Evolutionary conservation across 2,888 invertebrate species (phyloP), one percentile per base, ranked within the genome.

Genomic region (Lepidocyrtinus sp.): DNA sequence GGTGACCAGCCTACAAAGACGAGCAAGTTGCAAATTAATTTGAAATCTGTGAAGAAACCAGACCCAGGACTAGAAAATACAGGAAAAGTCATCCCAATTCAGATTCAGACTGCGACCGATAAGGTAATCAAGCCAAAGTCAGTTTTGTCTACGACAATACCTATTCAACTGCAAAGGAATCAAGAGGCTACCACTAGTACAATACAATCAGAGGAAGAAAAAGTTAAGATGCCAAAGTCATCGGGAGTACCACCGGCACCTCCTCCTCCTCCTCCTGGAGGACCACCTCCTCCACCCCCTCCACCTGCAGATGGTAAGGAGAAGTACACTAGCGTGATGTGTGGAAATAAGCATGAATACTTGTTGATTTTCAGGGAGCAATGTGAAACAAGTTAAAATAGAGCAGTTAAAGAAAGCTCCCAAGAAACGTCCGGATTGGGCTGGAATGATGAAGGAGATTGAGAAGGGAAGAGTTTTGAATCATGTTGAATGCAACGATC

Each of bases 381-480:
- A 36, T 7, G 36, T 36, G 36, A 36, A 36, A 36, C 12, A 12
- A 5, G 36, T 7, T 36, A 76, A 81, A 26, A 21, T 82, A 7
- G 82, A 82, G 12, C 50, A 55, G 59, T 26, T 82, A n/a, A 67
- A 67, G 95, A 96, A 88, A 90, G 92, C 82, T 19, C 63, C 67
- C 1, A 72, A 75, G 45, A 82, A 70, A 64, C 21, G 82, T 46
- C 82, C 82, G 1, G 96, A 96, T 88, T 96, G 96, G 96, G 94
- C 92, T 17, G 92, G 93, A 87, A 94, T 96, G 93, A 94, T 96
- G 93, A 95, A 96, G 89, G 96, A 96, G 89, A 94, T 96, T 17
- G 85, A 86, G 46, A 50, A 25, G 84, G 95, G 95, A 67, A 93
- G 89, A 87, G 94, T 93, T 88, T 89, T 96, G 84, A 93, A 92